These are phyloP conservation scores for Trisateles emortualis DNA, from an alignment of 2,888 invertebrate species.

Conservation along the genomic window DNA sequence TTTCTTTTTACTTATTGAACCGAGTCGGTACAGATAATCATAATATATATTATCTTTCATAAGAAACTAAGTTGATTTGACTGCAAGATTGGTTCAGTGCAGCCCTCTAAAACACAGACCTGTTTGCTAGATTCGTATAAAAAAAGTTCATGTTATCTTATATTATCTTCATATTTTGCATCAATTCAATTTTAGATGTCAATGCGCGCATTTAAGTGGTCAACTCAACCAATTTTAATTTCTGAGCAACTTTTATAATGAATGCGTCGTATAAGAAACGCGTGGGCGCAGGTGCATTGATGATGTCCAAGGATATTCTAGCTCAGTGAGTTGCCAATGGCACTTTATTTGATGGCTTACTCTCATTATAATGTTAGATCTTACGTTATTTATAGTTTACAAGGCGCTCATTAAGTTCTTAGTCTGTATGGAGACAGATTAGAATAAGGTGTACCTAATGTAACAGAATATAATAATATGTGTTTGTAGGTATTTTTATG, in stretches of 20 bases:
- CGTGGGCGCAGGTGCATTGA: constrained; percentile 56
- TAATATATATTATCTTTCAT: too few relatives aligned
- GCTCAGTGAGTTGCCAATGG: constrained; percentile 51
- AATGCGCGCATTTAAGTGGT: background rate
- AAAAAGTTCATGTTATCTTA: too few relatives aligned
- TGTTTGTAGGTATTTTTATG: too few relatives aligned
- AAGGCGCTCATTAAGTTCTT: constrained; percentile 44
- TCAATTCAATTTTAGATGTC: too few relatives aligned
- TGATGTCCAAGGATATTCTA: constrained; percentile 49
- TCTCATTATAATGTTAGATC: constrained; percentile 54
- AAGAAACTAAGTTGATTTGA: too few relatives aligned
- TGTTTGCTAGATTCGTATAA: too few relatives aligned
- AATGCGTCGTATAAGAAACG: constrained; percentile 18
- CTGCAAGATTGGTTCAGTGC: too few relatives aligned
- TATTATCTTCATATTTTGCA: too few relatives aligned
- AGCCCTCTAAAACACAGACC: too few relatives aligned
- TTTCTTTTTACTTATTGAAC: too few relatives aligned
- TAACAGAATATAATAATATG: too few relatives aligned
- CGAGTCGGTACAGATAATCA: too few relatives aligned
- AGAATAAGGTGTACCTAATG: constrained; percentile 24
- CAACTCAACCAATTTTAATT: constrained; percentile 12
- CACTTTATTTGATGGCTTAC: constrained; percentile 62
- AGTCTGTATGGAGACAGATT: constrained; percentile 33
- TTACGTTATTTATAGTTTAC: constrained; percentile 54
- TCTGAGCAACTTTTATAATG: constrained; percentile 15